Conservation (phyloP, 2,797 vertebrate species). For the Gambusia yucatana region DNA sequence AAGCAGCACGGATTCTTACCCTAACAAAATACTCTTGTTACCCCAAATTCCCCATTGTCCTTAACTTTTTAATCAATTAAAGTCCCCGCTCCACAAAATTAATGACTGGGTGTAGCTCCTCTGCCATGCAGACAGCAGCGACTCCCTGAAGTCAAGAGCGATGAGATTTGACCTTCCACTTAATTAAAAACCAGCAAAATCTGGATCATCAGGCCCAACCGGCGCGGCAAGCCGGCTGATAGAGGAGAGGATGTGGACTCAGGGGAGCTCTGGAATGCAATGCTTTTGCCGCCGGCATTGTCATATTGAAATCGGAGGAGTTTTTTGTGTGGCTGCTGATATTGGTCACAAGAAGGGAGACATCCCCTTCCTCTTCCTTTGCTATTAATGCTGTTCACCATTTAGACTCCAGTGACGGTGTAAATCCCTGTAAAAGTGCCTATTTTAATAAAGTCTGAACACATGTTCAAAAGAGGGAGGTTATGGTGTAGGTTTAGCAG, state of each 20-base stretch:
- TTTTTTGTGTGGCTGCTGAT: constrained; percentile 44
- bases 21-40: constrained; percentile 46
- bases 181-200: constrained; percentile 84
- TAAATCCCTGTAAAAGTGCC: constrained; percentile 3
- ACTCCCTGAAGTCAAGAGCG: constrained; percentile 77
- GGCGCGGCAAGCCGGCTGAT: constrained; percentile 48
- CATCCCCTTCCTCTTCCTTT: constrained; percentile 26
- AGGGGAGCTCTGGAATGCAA: constrained; percentile 61
- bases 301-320: constrained; percentile 78
- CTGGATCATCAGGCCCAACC: constrained; percentile 73
- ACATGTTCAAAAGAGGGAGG: background rate
- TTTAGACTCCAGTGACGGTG: constrained; percentile 28
- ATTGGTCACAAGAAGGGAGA: constrained; percentile 54
- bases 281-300: constrained; percentile 81
- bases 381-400: constrained; percentile 51
- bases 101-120: constrained; percentile 76
- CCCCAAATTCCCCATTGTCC: constrained; percentile 63
- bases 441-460: background rate
- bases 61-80: constrained; percentile 82
- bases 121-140: constrained; percentile 72
- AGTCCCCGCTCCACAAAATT: constrained; percentile 75
- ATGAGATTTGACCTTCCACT: constrained; percentile 83
- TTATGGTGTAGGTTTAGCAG: background rate
- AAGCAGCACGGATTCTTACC: constrained; percentile 27
- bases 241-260: constrained; percentile 53